Percentiles rank a stretch among this genome's conserved stretches.
Conservation (phyloP, 2,113 vertebrate genomes). For the Sterna hirundo region DNA sequence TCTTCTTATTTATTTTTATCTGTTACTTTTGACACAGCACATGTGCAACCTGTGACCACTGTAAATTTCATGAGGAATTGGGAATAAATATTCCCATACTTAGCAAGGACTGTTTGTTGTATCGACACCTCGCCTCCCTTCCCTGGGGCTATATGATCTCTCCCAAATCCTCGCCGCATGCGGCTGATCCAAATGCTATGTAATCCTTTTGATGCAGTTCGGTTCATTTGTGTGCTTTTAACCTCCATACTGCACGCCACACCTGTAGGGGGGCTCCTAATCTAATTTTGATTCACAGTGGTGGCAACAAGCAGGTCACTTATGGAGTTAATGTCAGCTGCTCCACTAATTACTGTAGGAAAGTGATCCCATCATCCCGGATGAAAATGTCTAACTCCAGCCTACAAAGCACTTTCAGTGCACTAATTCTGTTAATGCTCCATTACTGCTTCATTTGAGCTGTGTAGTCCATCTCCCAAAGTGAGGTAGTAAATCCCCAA, state of each 20-base stretch:
- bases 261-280: constrained; percentile 52
- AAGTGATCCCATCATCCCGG: constrained; percentile 28
- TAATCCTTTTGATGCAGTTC: not conserved
- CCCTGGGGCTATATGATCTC: not conserved
- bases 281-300: constrained; percentile 47
- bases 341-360: constrained; percentile 40
- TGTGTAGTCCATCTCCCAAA: not conserved
- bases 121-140: not conserved
- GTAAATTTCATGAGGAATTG: not conserved
- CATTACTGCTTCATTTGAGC: constrained; percentile 20
- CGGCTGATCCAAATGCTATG: not conserved
- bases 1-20: not conserved
- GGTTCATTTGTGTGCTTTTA: constrained; percentile 5
- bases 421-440: constrained; percentile 55
- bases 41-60: not conserved
- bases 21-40: not conserved
- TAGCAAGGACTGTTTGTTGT: not conserved
- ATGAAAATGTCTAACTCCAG: constrained; percentile 17
- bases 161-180: not conserved
- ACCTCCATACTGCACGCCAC: not conserved
- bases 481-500: not conserved
- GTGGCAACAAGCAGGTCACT: constrained; percentile 42
- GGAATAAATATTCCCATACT: not conserved
- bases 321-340: not conserved
- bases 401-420: constrained; percentile 5